A percentile compares a stretch with the other conserved stretches of the same genome.
Conservation (phyloP, 2,113 vertebrate genomes). For the Malaclemys terrapin region DNA sequence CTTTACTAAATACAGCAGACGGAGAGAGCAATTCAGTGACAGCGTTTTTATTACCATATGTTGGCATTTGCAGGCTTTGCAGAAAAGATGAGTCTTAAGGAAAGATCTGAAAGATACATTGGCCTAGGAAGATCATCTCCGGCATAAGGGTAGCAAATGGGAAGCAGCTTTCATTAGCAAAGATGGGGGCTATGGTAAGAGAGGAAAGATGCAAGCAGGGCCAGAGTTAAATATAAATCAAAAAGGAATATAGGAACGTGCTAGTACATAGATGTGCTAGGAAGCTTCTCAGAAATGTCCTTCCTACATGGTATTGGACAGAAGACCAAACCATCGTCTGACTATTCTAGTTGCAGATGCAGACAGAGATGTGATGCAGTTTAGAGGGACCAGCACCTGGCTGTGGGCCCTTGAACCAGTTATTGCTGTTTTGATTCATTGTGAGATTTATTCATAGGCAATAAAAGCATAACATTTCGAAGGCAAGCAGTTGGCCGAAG, state of each 20-base stretch:
- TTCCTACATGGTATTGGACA: not conserved
- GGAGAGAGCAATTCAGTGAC: conserved; percentile 14
- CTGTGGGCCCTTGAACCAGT: not conserved
- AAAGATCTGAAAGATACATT: not conserved
- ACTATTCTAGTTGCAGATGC: not conserved
- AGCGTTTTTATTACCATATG: not conserved
- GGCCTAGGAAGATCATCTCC: not conserved
- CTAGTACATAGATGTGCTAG: not conserved
- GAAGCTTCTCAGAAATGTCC: not conserved
- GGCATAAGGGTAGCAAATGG: not conserved
- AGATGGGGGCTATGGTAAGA: not conserved
- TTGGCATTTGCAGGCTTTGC: conserved; percentile 11
- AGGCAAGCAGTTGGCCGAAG: not conserved
- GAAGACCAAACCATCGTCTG: not conserved
- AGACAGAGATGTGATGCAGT: not conserved
- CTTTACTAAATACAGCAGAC: conserved; percentile 51
- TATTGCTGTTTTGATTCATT: not conserved
- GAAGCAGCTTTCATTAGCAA: not conserved
- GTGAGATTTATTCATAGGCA: not conserved
- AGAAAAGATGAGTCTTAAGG: conserved; percentile 32
- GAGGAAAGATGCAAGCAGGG: not conserved
- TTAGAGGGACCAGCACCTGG: not conserved
- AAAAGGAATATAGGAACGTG: not conserved
- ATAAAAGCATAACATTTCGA: not conserved
- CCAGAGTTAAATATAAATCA: not conserved